Conservation (phyloP, 2,113 vertebrate genomes). For the Amblyornis subalaris region DNA sequence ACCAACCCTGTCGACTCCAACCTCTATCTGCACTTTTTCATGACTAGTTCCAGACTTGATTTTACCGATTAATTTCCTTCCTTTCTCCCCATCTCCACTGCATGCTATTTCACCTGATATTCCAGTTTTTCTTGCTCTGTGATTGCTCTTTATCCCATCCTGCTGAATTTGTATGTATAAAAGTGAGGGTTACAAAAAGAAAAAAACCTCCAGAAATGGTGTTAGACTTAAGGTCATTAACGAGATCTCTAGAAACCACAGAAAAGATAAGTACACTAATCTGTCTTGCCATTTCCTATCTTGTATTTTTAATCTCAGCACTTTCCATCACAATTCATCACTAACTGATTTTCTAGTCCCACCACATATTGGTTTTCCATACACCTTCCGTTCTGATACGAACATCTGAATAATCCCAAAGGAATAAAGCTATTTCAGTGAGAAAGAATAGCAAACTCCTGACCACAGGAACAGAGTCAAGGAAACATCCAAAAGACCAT, state of each 20-base stretch:
- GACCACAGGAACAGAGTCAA: neutral
- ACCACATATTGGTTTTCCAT: conserved; percentile 20
- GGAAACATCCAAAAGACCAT: neutral
- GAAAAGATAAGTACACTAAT: conserved; percentile 36
- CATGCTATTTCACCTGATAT: neutral
- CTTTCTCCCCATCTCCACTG: neutral
- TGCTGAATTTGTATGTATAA: neutral
- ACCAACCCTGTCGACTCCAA: neutral
- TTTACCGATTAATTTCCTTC: neutral
- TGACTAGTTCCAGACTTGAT: neutral
- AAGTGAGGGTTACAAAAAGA: neutral
- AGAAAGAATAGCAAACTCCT: conserved; percentile 6
- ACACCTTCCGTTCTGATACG: neutral
- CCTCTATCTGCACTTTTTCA: neutral
- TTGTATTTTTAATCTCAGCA: conserved; percentile 26
- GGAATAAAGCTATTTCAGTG: neutral
- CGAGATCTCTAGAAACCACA: neutral
- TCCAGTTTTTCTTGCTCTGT: neutral
- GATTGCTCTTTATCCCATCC: neutral
- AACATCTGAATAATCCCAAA: conserved; percentile 16
- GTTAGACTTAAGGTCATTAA: conserved; percentile 35
- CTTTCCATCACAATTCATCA: conserved; percentile 21
- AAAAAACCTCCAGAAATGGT: neutral
- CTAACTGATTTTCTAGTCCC: conserved; percentile 20
- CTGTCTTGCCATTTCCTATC: conserved; percentile 29